Base-by-base conservation (phyloP, 2,113 vertebrate genomes). In the Melozone crissalis region DNA sequence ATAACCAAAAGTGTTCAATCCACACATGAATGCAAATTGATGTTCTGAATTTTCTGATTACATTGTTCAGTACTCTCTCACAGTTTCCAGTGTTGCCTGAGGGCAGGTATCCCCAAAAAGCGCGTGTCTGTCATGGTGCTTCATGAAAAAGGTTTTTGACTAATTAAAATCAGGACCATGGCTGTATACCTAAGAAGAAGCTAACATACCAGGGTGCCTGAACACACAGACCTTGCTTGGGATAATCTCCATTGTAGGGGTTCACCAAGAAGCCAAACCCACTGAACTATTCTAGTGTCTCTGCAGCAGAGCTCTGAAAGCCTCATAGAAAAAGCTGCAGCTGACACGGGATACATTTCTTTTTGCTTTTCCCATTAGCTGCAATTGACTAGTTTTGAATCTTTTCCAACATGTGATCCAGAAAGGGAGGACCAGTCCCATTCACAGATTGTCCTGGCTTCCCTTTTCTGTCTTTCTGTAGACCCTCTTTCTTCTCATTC, bases 141-240 rank as follows among this genome's bases (percentile, higher is more conserved):
- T 54, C 69, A 54, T 8, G 37, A 76, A 68, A 67, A 27, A 16
- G 11, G 8, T 41, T 21, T 65, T 52, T 71, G 13, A 65, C 54
- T 58, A 76, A 76, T 63, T 83, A 73, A 89, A 89, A 54, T 81
- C 52, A 58, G 35, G 23, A 62, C 22, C 11, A 30, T 35, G 51
- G n/a, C 22, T 84, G 41, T 59, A 58, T 77, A 92, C 33, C 91
- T 93, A 93, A 95, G 89, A 91, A 93, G 82, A 92, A 96, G 68
- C 28, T 94, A 92, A 90, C 79, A 68, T 68, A 43, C 23, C 33
- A 75, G 21, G 76, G 8, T 35, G 31, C 10, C 23, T 41, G 62
- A 82, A 51, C 27, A 55, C 31, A 33, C 7, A 84, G 33, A 73
- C 11, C 19, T 55, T 43, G 30, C n/a, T 55, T 65, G 35, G 14